Base-by-base conservation (phyloP, 2,888 invertebrate species). In the Lochmaea capreae region DNA sequence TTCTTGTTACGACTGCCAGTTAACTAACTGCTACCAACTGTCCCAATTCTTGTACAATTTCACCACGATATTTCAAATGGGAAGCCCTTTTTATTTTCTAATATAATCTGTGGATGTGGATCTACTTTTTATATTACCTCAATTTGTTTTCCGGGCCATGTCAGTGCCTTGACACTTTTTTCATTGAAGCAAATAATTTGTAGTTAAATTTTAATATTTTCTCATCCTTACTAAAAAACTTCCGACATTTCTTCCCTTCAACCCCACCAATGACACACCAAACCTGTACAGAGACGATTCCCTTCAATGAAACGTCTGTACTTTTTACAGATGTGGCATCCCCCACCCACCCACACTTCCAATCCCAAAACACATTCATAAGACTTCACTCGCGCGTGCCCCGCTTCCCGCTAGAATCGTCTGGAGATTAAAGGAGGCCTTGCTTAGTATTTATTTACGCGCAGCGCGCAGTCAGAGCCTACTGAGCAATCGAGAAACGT, bases 321-420 rank as follows among this genome's bases (percentile, higher is more conserved):
- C 62, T 71, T 77, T 77, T 76, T 76, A 73, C 77, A 77, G 75
- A 75, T 73, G 77, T 68, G 49, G 75, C 66, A 46, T 71, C 66
- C 65, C 77, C 76, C 71, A 66, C 71, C 76, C 73, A 62, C 72
- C 76, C 71, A 73, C 73, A 65, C 66, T 63, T 65, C 43, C 11
- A 61, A 71, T 74, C 67, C 63, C 65, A 65, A 67, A 54, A 71
- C 67, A 67, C 62, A 63, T 63, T 63, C 43, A 63, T 63, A 43
- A 63, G 62, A 63, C 39, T 63, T 42, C 59, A 59, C 33, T 59
- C 59, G 26, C 59, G 26, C 26, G 62, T 63, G 43, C 62, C 62
- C 62, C 62, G 62, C 62, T 63, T 63, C 43, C 62, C 62, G 62
- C 62, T 63, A 39, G 16, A 43, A 8, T 43, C 67, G 52, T 66